These are phyloP conservation scores for Salticus scenicus DNA, from an alignment of 2,888 invertebrate genomes.

Conservation along the genomic window DNA sequence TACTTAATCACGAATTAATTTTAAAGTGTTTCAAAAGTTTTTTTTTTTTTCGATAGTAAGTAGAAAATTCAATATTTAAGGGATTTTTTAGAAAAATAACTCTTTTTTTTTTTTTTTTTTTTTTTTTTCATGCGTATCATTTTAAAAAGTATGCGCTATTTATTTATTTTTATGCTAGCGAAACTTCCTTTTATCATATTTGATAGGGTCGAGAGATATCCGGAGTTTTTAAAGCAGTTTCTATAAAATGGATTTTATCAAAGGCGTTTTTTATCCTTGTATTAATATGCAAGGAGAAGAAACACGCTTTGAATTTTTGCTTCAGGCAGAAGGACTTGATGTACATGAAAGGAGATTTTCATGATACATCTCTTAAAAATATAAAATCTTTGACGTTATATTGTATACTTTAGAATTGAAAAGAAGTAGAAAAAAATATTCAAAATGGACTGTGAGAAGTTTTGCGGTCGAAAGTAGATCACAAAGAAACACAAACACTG, in stretches of 20 bases:
- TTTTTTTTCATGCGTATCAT: no score
- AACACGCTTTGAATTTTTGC: not conserved
- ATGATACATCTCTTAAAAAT: constrained; percentile 10
- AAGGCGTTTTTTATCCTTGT: not conserved
- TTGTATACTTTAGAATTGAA: not conserved
- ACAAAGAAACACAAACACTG: constrained; percentile 6
- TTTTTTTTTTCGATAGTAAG: no score
- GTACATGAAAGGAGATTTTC: not conserved
- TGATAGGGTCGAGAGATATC: not conserved
- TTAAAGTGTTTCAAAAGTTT: no score
- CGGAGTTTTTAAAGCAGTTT: no score
- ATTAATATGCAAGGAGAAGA: not conserved
- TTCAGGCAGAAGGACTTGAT: not conserved
- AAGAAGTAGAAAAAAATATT: not conserved
- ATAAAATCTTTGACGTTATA: not conserved
- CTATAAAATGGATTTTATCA: no score
- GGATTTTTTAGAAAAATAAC: no score
- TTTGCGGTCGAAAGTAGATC: constrained; percentile 2
- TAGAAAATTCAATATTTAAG: no score
- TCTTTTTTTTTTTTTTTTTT: no score
- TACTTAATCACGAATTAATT: no score
- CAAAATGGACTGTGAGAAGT: not conserved
- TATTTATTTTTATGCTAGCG: not conserved
- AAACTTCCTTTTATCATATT: not conserved
- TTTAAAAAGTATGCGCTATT: not conserved